Base-by-base conservation (phyloP, 1,140 invertebrate genomes). In the Cryptotermes secundus region DNA sequence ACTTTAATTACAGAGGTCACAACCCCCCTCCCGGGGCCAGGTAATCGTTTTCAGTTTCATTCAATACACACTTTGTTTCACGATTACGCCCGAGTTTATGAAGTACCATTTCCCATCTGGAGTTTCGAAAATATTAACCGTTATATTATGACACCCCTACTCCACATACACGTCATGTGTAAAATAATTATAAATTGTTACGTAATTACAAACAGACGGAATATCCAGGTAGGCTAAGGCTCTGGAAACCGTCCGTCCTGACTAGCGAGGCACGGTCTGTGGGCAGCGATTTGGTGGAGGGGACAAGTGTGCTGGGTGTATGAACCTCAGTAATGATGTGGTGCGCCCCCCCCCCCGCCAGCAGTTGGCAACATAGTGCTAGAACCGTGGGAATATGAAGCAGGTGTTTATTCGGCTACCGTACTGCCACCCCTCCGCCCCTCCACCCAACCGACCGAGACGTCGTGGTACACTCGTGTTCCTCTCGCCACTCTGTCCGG, bases 321-420 rank as follows among this genome's bases (percentile, higher is more conserved):
- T 72, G 26, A 72, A 72, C 59, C 59, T 72, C 59, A n/a, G n/a
- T 72, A 72, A 72, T 72, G 16, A 72, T 72, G 26, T n/a, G 26
- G 26, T n/a, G 0, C 53, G 0, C n/a, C 12, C n/a, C 59, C n/a
- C n/a, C 59, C 26, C 59, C n/a, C 59, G 9, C 59, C 26, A 72
- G 59, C 4, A 72, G 59, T 72, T 72, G n/a, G 59, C n/a, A 59
- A 59, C 53, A 19, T 59, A 59, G 53, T 72, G 26, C 2, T 72
- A 72, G 59, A n/a, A 72, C 59, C 59, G 59, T 72, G 59, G 59
- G 59, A 72, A 72, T 72, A 6, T 72, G n/a, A 72, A 72, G 59
- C 59, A 72, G 59, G 59, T 72, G 59, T 72, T 72, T 72, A 72
- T 72, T 72, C n/a, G 59, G 59, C 59, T 72, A 72, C 59, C 26